Evolutionary conservation across 2,888 invertebrate genomes (phyloP).

Genomic region (Ligdia adustata): DNA sequence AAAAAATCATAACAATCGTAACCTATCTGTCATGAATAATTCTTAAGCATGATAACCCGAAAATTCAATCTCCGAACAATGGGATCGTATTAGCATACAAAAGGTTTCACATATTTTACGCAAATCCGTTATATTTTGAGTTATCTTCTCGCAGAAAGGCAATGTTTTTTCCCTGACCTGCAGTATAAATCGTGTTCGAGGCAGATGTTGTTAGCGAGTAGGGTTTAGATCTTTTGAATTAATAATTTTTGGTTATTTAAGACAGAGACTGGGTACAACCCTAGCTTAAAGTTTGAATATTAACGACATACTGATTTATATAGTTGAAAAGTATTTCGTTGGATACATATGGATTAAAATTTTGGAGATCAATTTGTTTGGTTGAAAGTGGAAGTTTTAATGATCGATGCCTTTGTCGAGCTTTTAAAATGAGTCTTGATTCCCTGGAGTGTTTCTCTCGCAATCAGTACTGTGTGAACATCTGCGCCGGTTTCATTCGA

Average conservation of each 20-base stretch:
- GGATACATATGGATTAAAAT: not conserved
- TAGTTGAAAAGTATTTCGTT: slow-evolving; percentile 3
- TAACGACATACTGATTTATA: too few species aligned
- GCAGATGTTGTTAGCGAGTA: slow-evolving; percentile 51
- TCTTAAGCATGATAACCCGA: slow-evolving; percentile 77
- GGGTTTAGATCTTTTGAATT: slow-evolving; percentile 49
- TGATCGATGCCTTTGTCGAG: slow-evolving; percentile 23
- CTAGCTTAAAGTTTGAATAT: not conserved
- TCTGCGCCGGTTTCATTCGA: slow-evolving; percentile 39
- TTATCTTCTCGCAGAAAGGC: slow-evolving; percentile 75
- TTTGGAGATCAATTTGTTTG: slow-evolving; percentile 17
- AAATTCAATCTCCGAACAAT: slow-evolving; percentile 83
- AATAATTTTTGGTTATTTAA: slow-evolving; percentile 47
- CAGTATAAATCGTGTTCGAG: slow-evolving; percentile 67
- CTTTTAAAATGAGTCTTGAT: slow-evolving; percentile 29
- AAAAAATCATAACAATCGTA: slow-evolving; percentile 65
- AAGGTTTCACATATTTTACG: slow-evolving; percentile 83
- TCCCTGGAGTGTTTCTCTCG: slow-evolving; percentile 36
- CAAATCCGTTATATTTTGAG: slow-evolving; percentile 81
- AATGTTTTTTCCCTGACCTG: slow-evolving; percentile 70
- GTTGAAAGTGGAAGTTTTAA: slow-evolving; percentile 24
- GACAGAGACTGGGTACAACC: slow-evolving; percentile 7
- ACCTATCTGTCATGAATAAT: slow-evolving; percentile 77
- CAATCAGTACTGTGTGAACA: slow-evolving; percentile 38
- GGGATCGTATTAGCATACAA: slow-evolving; percentile 83